Evolutionary conservation across 2,113 vertebrate genomes (phyloP), one percentile per base, ranked within the genome.

Genomic region (Cyanoderma ruficeps): DNA sequence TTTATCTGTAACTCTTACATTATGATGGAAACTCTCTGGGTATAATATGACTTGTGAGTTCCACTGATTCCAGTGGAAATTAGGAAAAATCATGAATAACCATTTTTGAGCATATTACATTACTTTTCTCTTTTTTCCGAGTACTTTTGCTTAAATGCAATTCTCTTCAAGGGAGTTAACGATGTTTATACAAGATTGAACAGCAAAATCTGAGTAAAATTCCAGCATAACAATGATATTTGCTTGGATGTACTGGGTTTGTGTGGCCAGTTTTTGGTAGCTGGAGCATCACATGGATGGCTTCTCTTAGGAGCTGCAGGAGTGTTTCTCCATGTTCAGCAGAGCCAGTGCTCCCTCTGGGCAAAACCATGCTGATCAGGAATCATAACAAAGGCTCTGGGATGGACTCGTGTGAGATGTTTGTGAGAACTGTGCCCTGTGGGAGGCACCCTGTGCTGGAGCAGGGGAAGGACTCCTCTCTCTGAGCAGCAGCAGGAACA

Each of bases 231-330:
- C 10, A 81, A 1, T 2, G 28, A 2, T 7, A 33, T 33, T 14
- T 39, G 22, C 1, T 68, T 4, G 4, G 15, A 20, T 37, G 23
- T 37, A 6, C 9, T 8, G 19, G 7, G 8, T 33, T 74, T 52
- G 14, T 33, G 24, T 46, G 37, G 39, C 10, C 15, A 17, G 23
- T 23, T 39, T 59, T 46, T 25, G 15, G 44, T 11, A 81, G 33
- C 39, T 39, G 68, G 6, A 16, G 7, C 3, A 0, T 11, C 50
- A 23, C 15, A 42, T 4, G 9, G 22, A 10, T 24, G 44, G 8
- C 33, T 74, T n/a, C 20, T 30, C 15, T 44, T 33, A 52, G 52
- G n/a, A 67, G 23, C 6, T 67, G 33, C 44, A 59, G 28, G 19
- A 39, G 18, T 11, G 4, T 30, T 52, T 37, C 10, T 65, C 33